Evolutionary conservation across 1,140 invertebrate genomes (phyloP), one percentile per base, ranked within the genome.

Genomic region (Capitella teleta): DNA sequence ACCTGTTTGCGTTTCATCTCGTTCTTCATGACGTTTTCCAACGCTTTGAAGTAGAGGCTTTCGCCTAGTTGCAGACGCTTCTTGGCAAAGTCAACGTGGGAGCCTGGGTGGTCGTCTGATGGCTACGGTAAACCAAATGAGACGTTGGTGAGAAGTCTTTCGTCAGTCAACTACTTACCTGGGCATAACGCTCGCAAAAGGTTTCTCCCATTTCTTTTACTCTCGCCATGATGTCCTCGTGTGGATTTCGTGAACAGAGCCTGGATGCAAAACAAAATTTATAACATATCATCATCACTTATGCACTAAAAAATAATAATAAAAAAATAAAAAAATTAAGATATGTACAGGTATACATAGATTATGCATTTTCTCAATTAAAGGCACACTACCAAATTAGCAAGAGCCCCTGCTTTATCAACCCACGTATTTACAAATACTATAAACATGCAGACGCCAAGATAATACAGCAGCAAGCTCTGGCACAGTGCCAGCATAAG

Each of bases 11-110:
- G 26, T 47, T 32, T 28, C 18, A 21, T 28, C 63, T 96, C 91
- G 44, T 83, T 80, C 26, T 77, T 72, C 24, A 94, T 70, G 59
- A 96, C 88, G 60, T 82, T 84, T 73, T 95, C 91, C 40, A 95
- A 72, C 16, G 87, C 75, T 66, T 87, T 87, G 62, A 85, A 96
- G 66, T 87, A 94, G 8, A 96, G 69, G 32, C 80, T 84, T 57
- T 84, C 80, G 28, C 80, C 84, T 59, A 87, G 75, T 56, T 83
- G 78, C n/a, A 86, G 74, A 43, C 86, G 74, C 57, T 80, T 80
- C 52, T 79, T 79, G 1, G 82, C 82, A 70, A 84, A 83, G 61
- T 84, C 80, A 10, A 77, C 66, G 50, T 76, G 74, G 3, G 74
- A 68, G 10, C 72, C 76, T 24, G 70, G 67, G 55, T 73, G 70